phyloP scores from a whole-genome alignment of 2,797 vertebrate genomes.

The Paramormyrops hopkinsi region DNA sequence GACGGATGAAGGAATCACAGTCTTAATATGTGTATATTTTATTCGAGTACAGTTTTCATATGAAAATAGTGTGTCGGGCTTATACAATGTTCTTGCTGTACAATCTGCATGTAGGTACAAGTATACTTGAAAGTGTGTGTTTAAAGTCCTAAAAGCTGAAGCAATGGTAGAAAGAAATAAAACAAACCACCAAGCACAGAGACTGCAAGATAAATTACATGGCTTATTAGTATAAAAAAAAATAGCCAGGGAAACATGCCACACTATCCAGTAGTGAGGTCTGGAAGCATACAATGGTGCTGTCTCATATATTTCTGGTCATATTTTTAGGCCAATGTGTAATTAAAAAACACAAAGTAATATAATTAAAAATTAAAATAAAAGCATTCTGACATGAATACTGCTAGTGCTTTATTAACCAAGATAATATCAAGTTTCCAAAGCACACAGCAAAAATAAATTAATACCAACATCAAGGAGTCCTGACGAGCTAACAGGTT shows the following conservation, averaged over 20 bases:
- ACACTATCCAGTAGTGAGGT: conserved; percentile 39
- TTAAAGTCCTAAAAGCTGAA: conserved; percentile 28
- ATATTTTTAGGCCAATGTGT: neutral
- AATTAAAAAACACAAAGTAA: neutral
- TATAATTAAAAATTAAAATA: neutral
- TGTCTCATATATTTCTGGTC: conserved; percentile 11
- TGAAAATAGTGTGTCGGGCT: conserved; percentile 58
- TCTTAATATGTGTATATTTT: conserved; percentile 50
- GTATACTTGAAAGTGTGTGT: conserved; percentile 33
- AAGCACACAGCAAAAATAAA: conserved; percentile 20
- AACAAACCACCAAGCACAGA: conserved; percentile 28
- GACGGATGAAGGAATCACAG: neutral
- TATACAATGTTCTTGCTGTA: conserved; percentile 55
- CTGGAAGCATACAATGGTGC: conserved; percentile 27
- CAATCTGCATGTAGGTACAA: conserved; percentile 40
- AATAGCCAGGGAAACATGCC: conserved; percentile 14
- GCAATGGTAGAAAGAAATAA: conserved; percentile 20
- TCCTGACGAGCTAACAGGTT: conserved; percentile 1
- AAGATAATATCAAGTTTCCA: conserved; percentile 5
- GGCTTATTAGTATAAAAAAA: conserved; percentile 12
- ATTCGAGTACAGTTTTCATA: conserved; percentile 58
- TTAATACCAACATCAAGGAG: neutral
- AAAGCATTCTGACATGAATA: conserved; percentile 12
- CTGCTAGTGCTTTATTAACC: conserved; percentile 7
- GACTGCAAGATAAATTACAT: conserved; percentile 23